Evolutionary conservation across 1,140 invertebrate species (phyloP).

Genomic region (Drosophila pachea): DNA sequence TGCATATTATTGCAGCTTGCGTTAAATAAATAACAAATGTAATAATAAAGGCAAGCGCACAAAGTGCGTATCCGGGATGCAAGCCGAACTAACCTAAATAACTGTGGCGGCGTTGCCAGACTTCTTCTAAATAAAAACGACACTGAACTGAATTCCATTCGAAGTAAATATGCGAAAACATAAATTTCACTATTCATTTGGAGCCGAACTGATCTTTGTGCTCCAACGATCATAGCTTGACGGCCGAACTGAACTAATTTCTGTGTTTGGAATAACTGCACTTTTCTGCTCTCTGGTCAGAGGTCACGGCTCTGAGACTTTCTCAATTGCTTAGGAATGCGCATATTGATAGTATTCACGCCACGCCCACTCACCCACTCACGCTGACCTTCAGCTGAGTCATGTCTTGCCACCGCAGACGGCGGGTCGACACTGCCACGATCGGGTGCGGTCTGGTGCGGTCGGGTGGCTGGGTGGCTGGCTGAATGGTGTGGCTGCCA

Average conservation of each 20-base stretch:
- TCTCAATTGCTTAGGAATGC: too few relatives aligned
- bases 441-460: too few relatives aligned
- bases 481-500: background rate
- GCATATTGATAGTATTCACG: background rate
- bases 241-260: too few relatives aligned
- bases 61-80: slow-evolving; percentile 22
- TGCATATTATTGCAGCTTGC: slow-evolving; percentile 24
- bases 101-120: slow-evolving; percentile 1
- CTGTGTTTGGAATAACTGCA: too few relatives aligned
- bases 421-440: slow-evolving; percentile 40
- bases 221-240: too few relatives aligned
- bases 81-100: background rate
- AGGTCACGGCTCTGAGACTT: too few relatives aligned
- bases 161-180: background rate
- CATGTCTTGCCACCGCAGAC: slow-evolving; percentile 44
- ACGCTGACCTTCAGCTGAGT: slow-evolving; percentile 47
- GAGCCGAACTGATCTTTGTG: too few relatives aligned
- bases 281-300: too few relatives aligned
- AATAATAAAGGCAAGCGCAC: slow-evolving; percentile 7
- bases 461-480: background rate
- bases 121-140: background rate
- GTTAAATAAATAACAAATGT: slow-evolving; percentile 25
- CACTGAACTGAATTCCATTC: background rate
- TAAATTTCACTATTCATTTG: too few relatives aligned
- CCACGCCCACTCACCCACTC: slow-evolving; percentile 19